Evolutionary conservation across 2,113 vertebrate species (phyloP).

Genomic region (Thalassarche chlororhynchos): DNA sequence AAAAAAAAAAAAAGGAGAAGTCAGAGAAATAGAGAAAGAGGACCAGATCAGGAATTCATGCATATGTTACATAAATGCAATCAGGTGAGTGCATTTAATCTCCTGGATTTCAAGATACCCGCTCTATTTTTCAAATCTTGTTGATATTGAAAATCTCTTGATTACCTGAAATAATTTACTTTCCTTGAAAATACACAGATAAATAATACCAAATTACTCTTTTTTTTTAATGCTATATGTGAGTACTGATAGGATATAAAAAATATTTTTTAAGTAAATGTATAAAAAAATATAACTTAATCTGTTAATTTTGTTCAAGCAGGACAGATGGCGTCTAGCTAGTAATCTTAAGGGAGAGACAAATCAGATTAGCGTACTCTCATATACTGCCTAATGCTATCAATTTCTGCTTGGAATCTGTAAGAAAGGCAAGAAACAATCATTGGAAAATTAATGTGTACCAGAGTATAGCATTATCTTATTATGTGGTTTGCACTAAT

Average conservation of each 20-base stretch:
- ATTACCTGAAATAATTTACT: conserved; percentile 2
- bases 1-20: background rate
- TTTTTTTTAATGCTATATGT: background rate
- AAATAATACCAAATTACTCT: background rate
- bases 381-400: background rate
- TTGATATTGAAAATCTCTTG: background rate
- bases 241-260: background rate
- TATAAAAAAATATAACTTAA: background rate
- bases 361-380: background rate
- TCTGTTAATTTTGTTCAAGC: background rate
- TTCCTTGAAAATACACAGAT: background rate
- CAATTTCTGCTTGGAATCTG: background rate
- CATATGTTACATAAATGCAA: conserved; percentile 44
- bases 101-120: conserved; percentile 9
- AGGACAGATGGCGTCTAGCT: background rate
- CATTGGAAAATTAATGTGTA: background rate
- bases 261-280: background rate
- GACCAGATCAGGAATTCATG: background rate
- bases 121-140: conserved; percentile 7
- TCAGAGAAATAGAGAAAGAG: background rate
- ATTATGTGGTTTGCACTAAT: background rate
- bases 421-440: background rate
- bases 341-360: background rate
- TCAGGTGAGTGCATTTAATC: conserved; percentile 27
- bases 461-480: background rate